phyloP scores from a whole-genome alignment of 2,113 vertebrate genomes.

The Muscicapa adusta region DNA sequence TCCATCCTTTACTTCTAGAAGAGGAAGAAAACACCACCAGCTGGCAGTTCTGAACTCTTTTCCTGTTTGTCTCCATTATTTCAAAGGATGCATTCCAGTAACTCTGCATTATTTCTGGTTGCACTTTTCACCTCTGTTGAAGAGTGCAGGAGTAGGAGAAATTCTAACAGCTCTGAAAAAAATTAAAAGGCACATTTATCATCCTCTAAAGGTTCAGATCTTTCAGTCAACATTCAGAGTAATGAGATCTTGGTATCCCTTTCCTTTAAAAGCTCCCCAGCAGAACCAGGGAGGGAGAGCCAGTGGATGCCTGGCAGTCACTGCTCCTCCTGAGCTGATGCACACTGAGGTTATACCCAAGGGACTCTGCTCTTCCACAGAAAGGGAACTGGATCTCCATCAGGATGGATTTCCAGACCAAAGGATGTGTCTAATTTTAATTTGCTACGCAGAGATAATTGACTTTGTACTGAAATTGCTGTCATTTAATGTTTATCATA shows the following conservation, averaged over 20 bases:
- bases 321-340: not conserved
- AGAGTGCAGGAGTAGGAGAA: not conserved
- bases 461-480: conserved; percentile 47
- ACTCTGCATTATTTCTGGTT: not conserved
- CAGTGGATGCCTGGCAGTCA: too few species aligned
- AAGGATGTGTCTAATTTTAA: conserved; percentile 47
- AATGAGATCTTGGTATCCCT: not conserved
- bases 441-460: conserved; percentile 45
- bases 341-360: not conserved
- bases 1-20: not conserved
- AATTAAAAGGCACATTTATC: not conserved
- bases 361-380: not conserved
- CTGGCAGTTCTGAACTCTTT: not conserved
- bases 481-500: not conserved
- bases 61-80: not conserved
- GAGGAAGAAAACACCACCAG: not conserved
- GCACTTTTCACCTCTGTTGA: not conserved
- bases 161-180: not conserved
- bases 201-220: not conserved
- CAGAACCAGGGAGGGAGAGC: not conserved
- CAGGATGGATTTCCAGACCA: conserved; percentile 6
- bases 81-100: not conserved
- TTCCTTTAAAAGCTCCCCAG: not conserved
- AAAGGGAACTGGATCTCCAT: not conserved
- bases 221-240: not conserved